phyloP scores from a whole-genome alignment of 2,888 invertebrate species.

The Lepidochitona cinerea region DNA sequence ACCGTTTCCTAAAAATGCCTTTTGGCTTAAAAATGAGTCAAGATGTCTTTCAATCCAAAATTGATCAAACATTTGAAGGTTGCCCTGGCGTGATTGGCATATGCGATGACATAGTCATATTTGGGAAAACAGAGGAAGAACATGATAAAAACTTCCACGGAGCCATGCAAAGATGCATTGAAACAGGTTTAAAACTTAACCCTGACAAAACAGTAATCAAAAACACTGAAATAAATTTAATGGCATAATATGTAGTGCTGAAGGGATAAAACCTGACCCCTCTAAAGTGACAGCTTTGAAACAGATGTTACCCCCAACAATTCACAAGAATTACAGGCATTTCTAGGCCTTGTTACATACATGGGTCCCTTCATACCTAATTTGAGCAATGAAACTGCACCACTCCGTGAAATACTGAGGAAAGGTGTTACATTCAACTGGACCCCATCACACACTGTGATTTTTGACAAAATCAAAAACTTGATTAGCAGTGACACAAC shows the following conservation, averaged over 20 bases:
- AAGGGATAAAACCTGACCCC: conserved; percentile 29
- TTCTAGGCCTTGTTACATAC: too few species aligned
- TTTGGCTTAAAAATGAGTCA: conserved; percentile 5
- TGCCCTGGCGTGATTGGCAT: conserved; percentile 12
- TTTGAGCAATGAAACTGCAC: conserved; percentile 12
- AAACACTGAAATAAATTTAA: conserved; percentile 22
- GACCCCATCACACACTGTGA: conserved; percentile 15
- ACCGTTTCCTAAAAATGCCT: not conserved
- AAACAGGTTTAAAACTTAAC: conserved; percentile 10
- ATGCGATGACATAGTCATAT: conserved; percentile 5
- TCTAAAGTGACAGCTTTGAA: conserved; percentile 20
- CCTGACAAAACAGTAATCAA: too few species aligned
- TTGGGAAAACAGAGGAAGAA: not conserved
- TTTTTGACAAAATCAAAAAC: too few species aligned
- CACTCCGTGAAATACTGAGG: conserved; percentile 19
- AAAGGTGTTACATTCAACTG: conserved; percentile 22
- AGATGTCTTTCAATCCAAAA: conserved; percentile 13
- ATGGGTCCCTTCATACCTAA: too few species aligned
- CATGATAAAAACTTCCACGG: conserved; percentile 7
- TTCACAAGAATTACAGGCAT: too few species aligned
- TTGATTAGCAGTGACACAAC: not conserved
- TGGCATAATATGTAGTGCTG: conserved; percentile 16
- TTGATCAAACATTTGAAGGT: conserved; percentile 12
- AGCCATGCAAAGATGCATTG: conserved; percentile 1
- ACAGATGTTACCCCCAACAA: too few species aligned